Evolutionary conservation across 2,888 invertebrate species (phyloP).

Genomic region (Steinernema scapterisci): DNA sequence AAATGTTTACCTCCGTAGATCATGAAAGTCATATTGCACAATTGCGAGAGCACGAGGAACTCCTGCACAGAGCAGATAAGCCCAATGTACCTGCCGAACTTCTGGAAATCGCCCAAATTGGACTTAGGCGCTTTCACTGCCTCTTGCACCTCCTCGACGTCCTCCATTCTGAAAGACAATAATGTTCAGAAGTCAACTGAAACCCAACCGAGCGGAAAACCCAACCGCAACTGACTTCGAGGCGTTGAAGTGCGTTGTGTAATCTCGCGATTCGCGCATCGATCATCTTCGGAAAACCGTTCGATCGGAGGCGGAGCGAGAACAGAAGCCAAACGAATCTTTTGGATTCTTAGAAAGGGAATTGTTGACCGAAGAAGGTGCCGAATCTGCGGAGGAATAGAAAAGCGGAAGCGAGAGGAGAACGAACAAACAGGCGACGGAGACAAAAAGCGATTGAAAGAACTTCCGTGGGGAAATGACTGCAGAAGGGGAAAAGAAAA

Average conservation of each 20-base stretch:
- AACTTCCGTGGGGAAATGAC: no score
- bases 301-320: background rate
- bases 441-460: no score
- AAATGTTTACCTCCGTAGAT: conserved; percentile 10
- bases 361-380: background rate
- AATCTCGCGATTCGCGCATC: conserved; percentile 24
- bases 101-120: conserved; percentile 31
- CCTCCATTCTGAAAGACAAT: background rate
- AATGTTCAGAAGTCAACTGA: no score
- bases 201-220: no score
- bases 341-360: background rate
- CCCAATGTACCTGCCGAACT: conserved; percentile 28
- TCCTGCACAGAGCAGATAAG: conserved; percentile 27
- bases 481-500: no score
- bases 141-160: background rate
- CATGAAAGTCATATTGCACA: conserved; percentile 21
- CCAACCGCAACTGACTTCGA: background rate
- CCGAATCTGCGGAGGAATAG: background rate
- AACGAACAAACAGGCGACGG: background rate
- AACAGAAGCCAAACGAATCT: background rate
- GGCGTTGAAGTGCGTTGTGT: background rate
- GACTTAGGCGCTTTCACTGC: background rate
- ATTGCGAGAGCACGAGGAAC: conserved; percentile 32
- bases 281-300: conserved; percentile 11
- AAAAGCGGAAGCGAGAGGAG: background rate